phyloP scores from a whole-genome alignment of 2,888 invertebrate species.

The Ecliptopera silaceata region DNA sequence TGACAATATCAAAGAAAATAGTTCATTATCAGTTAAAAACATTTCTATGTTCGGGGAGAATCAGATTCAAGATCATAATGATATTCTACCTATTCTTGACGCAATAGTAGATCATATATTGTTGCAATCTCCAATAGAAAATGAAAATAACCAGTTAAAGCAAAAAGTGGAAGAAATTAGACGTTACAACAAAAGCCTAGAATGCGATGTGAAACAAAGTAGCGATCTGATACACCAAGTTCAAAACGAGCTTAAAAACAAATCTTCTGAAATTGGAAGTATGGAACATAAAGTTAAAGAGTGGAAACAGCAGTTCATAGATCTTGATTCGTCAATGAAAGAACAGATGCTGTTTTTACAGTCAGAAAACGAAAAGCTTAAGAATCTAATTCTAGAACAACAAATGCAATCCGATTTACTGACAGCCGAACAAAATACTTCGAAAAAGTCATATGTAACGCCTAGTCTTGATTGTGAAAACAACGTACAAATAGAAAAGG shows the following conservation, averaged over 20 bases:
- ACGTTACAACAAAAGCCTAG: conserved; percentile 16
- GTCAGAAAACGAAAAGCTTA: conserved; percentile 55
- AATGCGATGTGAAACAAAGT: conserved; percentile 45
- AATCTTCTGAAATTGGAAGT: conserved; percentile 51
- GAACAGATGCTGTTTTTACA: conserved; percentile 52
- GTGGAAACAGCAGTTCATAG: conserved; percentile 54
- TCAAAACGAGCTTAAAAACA: conserved; percentile 51
- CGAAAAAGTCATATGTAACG: not conserved
- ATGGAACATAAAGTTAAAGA: conserved; percentile 54
- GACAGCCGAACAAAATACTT: conserved; percentile 11
- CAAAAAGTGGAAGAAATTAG: conserved; percentile 20
- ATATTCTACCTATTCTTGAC: conserved; percentile 50
- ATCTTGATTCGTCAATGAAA: conserved; percentile 50
- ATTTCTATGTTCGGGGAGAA: conserved; percentile 22
- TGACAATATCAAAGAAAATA: conserved; percentile 17
- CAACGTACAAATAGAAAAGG: conserved; percentile 30
- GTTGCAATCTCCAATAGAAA: conserved; percentile 32
- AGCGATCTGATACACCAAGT: conserved; percentile 49
- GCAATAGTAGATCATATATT: conserved; percentile 45
- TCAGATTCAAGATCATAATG: conserved; percentile 37
- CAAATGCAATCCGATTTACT: conserved; percentile 21
- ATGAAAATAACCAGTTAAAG: conserved; percentile 43
- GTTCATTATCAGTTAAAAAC: conserved; percentile 4
- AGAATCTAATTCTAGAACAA: conserved; percentile 33
- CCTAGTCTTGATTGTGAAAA: conserved; percentile 17